Conservation (phyloP, 1,140 invertebrate species). For the Bombus sylvicola region DNA sequence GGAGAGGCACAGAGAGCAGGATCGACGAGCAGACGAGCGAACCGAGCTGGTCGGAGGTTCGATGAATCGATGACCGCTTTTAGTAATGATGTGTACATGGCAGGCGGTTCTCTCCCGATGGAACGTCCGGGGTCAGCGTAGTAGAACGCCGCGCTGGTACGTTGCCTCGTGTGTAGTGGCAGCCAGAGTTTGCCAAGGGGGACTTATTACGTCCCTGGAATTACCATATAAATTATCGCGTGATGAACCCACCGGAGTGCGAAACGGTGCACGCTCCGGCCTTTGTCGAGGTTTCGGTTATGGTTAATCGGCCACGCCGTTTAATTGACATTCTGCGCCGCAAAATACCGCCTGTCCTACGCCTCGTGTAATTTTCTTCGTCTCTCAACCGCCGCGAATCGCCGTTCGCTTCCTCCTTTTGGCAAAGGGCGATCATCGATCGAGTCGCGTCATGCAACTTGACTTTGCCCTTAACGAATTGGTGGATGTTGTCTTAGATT, state of each 20-base stretch:
- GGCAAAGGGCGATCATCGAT: no score
- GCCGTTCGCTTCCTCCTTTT: neutral
- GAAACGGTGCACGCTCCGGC: constrained; percentile 67
- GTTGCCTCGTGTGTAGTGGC: constrained; percentile 73
- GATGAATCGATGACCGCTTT: constrained; percentile 74
- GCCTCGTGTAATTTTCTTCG: constrained; percentile 58
- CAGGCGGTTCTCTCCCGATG: constrained; percentile 61
- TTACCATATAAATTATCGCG: constrained; percentile 79
- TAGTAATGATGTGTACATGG: constrained; percentile 74
- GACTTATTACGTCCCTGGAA: constrained; percentile 78
- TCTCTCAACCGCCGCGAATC: constrained; percentile 14
- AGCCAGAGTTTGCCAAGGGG: constrained; percentile 73
- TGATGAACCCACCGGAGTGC: constrained; percentile 74
- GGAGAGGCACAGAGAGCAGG: constrained; percentile 40
- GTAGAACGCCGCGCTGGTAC: constrained; percentile 47
- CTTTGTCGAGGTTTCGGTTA: constrained; percentile 78
- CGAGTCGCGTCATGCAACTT: neutral
- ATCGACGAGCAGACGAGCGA: constrained; percentile 44
- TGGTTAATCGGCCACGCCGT: constrained; percentile 74
- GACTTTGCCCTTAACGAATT: neutral
- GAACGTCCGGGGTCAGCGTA: constrained; percentile 61
- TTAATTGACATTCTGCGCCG: constrained; percentile 71
- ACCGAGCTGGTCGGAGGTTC: constrained; percentile 47
- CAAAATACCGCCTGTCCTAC: constrained; percentile 63
- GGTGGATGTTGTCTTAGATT: no score